Conservation (phyloP, 2,797 vertebrate species). For the Sebastes itinus region DNA sequence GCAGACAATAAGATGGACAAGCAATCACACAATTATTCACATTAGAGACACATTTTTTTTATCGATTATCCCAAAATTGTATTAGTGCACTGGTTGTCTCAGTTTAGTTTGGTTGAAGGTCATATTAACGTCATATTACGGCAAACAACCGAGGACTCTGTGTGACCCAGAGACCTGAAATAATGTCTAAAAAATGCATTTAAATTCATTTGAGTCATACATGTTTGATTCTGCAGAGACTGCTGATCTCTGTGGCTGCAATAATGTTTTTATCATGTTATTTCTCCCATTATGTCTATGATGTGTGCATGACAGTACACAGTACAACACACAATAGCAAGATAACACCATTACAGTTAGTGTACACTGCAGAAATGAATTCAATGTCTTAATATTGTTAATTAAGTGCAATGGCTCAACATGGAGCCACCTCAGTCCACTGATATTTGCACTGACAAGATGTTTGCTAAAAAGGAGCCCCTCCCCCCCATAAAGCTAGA, state of each 20-base stretch:
- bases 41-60: background rate
- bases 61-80: background rate
- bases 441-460: constrained; percentile 6
- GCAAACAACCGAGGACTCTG: background rate
- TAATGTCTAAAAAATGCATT: background rate
- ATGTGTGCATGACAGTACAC: background rate
- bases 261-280: background rate
- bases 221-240: background rate
- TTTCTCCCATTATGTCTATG: background rate
- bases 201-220: background rate
- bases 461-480: constrained; percentile 39
- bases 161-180: background rate
- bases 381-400: background rate
- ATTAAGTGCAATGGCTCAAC: background rate
- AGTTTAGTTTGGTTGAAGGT: background rate
- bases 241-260: background rate
- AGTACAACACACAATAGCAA: background rate
- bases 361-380: background rate
- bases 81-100: background rate
- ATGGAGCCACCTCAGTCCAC: background rate
- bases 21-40: too few relatives aligned
- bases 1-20: background rate
- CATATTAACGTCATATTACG: background rate
- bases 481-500: constrained; percentile 55
- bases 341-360: background rate